phyloP scores from a whole-genome alignment of 2,888 invertebrate species.

The Clivina fossor region DNA sequence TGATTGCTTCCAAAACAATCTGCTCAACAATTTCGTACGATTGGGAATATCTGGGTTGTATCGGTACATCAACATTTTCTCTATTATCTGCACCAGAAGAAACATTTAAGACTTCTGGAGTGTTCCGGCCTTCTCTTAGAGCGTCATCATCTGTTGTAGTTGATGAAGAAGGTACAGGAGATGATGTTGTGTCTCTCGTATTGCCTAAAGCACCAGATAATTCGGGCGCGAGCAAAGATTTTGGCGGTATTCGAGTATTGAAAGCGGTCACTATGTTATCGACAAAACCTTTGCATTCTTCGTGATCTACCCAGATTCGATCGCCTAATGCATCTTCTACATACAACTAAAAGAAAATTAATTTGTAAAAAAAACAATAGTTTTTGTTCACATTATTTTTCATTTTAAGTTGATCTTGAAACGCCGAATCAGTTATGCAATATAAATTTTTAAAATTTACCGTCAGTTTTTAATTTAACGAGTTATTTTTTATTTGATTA shows the following conservation, averaged over 20 bases:
- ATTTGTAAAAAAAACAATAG: neutral
- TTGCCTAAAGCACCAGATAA: constrained; percentile 6
- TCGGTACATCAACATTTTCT: constrained; percentile 57
- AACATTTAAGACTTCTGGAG: constrained; percentile 14
- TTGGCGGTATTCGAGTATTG: constrained; percentile 75
- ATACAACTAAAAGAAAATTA: constrained; percentile 65
- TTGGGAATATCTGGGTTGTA: constrained; percentile 58
- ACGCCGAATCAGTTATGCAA: no score
- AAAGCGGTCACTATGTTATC: constrained; percentile 88
- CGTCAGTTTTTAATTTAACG: no score
- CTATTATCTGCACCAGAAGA: neutral
- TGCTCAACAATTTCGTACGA: constrained; percentile 72
- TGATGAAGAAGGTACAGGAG: constrained; percentile 40
- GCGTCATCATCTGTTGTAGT: constrained; percentile 48
- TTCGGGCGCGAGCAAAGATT: constrained; percentile 68
- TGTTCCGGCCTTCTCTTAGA: constrained; percentile 12
- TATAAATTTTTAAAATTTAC: no score
- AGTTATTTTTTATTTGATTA: no score
- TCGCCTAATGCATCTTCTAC: constrained; percentile 94
- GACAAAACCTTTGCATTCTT: constrained; percentile 87
- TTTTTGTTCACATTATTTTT: neutral
- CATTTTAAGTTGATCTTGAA: no score
- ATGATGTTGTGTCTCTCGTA: constrained; percentile 17
- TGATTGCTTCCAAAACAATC: constrained; percentile 81
- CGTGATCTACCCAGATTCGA: constrained; percentile 90